phyloP scores from a whole-genome alignment of 2,888 invertebrate genomes.

The Archips xylosteana region DNA sequence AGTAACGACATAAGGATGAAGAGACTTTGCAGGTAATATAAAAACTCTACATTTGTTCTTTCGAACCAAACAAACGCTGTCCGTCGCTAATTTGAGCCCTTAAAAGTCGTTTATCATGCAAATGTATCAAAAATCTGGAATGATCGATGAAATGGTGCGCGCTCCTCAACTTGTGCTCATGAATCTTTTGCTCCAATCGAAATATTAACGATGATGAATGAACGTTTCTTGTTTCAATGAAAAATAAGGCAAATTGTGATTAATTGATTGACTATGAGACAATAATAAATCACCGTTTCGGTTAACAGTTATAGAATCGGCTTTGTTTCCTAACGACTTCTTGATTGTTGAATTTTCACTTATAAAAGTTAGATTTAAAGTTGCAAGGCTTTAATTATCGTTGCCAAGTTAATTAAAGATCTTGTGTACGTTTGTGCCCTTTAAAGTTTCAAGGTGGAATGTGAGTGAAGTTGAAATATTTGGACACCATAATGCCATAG shows the following conservation, averaged over 20 bases:
- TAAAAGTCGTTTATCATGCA: conserved; percentile 52
- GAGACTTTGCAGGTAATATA: too few relatives aligned
- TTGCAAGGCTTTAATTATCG: not conserved
- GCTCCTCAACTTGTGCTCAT: conserved; percentile 49
- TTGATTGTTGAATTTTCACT: conserved; percentile 1
- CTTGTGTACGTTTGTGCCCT: too few relatives aligned
- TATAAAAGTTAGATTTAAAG: not conserved
- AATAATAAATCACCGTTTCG: conserved; percentile 33
- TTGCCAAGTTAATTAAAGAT: too few relatives aligned
- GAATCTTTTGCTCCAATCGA: conserved; percentile 51
- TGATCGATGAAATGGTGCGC: conserved; percentile 53
- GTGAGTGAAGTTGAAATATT: too few relatives aligned
- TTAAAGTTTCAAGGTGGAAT: too few relatives aligned
- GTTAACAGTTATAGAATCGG: conserved; percentile 21
- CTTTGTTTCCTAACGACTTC: conserved; percentile 23
- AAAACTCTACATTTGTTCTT: too few relatives aligned
- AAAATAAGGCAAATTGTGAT: conserved; percentile 43
- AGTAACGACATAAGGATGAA: too few relatives aligned
- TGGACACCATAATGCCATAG: too few relatives aligned
- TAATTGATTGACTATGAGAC: conserved; percentile 39
- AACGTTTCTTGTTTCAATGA: conserved; percentile 36
- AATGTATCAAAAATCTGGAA: conserved; percentile 52
- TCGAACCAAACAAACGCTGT: not conserved
- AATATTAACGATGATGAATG: conserved; percentile 47
- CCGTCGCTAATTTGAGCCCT: not conserved